Base-by-base conservation (phyloP, 2,113 vertebrate genomes). In the Litocranius walleri region DNA sequence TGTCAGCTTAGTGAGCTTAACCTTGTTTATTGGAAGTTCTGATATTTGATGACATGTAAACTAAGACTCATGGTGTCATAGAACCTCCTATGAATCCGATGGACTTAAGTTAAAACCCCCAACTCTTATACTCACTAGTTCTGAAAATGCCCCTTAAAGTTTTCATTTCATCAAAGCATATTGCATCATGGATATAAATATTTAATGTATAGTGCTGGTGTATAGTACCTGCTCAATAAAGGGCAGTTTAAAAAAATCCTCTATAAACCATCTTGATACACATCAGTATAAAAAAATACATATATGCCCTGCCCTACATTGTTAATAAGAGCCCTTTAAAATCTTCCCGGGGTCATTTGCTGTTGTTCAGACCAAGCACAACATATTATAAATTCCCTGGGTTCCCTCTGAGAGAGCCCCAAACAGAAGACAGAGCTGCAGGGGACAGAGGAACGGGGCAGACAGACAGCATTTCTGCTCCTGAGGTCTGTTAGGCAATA, bases 401-500 rank as follows among this genome's bases (percentile, higher is more conserved):
- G 59, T 88, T 71, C 52, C 93, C 62, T 96, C 59, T 0, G 19
- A 93, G 82, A 43, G 64, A 74, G 36, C 62, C 50, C 12, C 45
- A 95, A 95, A 93, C 36, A 95, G 78, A 96, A 90, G 59, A 84
- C 56, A 57, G 71, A 48, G 36, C 62, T 94, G 27, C 19, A 43
- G 57, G 81, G 87, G 87, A 81, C 62, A 62, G 50, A 91, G 54
- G 56, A 86, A 36, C 52, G 84, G 85, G 93, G 90, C 89, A 96
- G 91, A 84, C 23, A 96, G 94, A 88, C 15, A 85, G 52, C 36
- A 6, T 56, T 94, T 97, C 45, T 95, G 89, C 12, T 80, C 29
- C 88, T 56, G 62, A 97, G 89, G 71, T 95, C 93, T 93, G 52
- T 98, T 96, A 94, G 90, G 98, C 91, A 98, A 97, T 94, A 94